These are phyloP conservation scores for Tiphia femorata DNA, from an alignment of 2,888 invertebrate species.

Conservation along the genomic window DNA sequence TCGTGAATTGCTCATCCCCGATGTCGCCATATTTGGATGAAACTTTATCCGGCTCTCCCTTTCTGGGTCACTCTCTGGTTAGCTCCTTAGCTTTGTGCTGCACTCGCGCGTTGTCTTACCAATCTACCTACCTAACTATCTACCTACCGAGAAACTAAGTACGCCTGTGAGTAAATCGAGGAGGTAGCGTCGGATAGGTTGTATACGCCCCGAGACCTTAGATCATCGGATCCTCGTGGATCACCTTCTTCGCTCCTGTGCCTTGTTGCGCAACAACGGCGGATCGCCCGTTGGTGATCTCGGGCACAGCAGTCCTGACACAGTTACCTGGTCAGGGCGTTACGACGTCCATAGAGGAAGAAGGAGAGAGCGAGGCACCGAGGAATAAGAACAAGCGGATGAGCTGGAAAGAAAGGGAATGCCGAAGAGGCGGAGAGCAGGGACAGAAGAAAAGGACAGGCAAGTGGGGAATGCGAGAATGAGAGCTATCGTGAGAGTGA, in stretches of 20 bases:
- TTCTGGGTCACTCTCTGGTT: slow-evolving; percentile 49
- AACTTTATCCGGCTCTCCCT: slow-evolving; percentile 37
- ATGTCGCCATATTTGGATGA: slow-evolving; percentile 30
- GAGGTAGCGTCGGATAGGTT: slow-evolving; percentile 25
- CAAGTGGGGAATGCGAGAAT: not conserved
- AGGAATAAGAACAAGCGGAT: slow-evolving; percentile 7
- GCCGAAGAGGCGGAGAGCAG: not conserved
- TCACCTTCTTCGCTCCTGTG: slow-evolving; percentile 49
- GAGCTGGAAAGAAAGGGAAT: not conserved
- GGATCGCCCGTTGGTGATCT: slow-evolving; percentile 51
- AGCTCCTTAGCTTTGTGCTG: slow-evolving; percentile 46
- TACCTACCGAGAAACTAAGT: slow-evolving; percentile 37
- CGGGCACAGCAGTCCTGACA: slow-evolving; percentile 59
- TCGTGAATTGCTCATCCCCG: slow-evolving; percentile 32
- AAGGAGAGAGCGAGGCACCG: not conserved
- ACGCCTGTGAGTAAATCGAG: slow-evolving; percentile 43
- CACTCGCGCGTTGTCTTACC: no score
- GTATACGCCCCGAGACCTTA: slow-evolving; percentile 41
- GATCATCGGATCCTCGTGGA: slow-evolving; percentile 57
- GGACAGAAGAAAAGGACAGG: not conserved
- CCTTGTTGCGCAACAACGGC: slow-evolving; percentile 58
- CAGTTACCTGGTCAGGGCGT: slow-evolving; percentile 61
- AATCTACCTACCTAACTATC: no score
- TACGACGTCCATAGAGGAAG: slow-evolving; percentile 36
- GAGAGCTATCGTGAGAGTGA: not conserved